A percentile compares a stretch with the other conserved stretches of the same genome.
Evolutionary conservation across 2,888 invertebrate genomes (phyloP).

Genomic region (Pocota personata): DNA sequence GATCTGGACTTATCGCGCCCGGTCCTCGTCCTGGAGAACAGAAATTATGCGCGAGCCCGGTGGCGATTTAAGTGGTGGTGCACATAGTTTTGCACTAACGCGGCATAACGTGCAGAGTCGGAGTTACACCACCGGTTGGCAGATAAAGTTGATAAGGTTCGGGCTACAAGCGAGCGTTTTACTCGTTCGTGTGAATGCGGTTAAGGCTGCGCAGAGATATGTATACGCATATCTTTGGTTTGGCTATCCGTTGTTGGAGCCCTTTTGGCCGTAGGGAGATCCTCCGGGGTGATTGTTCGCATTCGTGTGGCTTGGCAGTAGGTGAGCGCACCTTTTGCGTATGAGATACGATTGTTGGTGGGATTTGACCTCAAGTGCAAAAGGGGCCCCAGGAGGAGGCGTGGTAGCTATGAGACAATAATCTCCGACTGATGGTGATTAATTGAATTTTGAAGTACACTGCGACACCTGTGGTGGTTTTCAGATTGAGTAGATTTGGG

Average conservation of each 20-base stretch:
- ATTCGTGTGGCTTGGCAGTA: neutral
- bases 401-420: slow-evolving; percentile 64
- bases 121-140: slow-evolving; percentile 72
- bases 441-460: slow-evolving; percentile 65
- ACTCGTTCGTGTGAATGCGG: slow-evolving; percentile 50
- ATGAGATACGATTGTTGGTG: slow-evolving; percentile 29
- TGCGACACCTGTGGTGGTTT: slow-evolving; percentile 56
- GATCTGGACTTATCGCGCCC: slow-evolving; percentile 76
- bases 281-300: slow-evolving; percentile 41
- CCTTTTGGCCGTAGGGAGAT: slow-evolving; percentile 54
- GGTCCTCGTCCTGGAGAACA: slow-evolving; percentile 34
- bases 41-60: slow-evolving; percentile 74
- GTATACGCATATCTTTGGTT: slow-evolving; percentile 50
- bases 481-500: slow-evolving; percentile 1
- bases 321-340: slow-evolving; percentile 33
- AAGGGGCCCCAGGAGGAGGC: slow-evolving; percentile 20
- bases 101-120: slow-evolving; percentile 64
- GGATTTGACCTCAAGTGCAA: slow-evolving; percentile 50
- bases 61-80: slow-evolving; percentile 73
- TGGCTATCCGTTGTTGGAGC: slow-evolving; percentile 22
- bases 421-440: slow-evolving; percentile 70
- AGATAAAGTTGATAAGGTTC: slow-evolving; percentile 73
- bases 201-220: slow-evolving; percentile 32
- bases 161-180: slow-evolving; percentile 65
- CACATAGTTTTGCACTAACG: slow-evolving; percentile 74